Percentiles rank a stretch among this genome's conserved stretches.
Evolutionary conservation across 2,113 vertebrate species (phyloP).

Genomic region (Calyptomena viridis): DNA sequence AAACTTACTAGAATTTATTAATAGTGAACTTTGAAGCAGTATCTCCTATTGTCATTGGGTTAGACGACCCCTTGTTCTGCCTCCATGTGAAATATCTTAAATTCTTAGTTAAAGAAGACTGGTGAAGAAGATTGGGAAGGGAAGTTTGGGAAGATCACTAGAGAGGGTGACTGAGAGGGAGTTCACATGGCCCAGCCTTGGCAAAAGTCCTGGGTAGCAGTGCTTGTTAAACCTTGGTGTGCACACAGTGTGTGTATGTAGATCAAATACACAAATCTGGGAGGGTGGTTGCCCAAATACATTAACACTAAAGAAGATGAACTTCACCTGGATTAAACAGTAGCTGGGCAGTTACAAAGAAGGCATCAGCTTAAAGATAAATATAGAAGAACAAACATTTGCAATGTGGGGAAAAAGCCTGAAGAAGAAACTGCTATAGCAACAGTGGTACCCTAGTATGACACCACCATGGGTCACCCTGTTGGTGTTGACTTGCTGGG

Average conservation of each 20-base stretch:
- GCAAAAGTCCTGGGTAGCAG: not conserved
- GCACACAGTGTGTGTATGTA: not conserved
- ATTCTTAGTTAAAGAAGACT: not conserved
- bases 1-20: not conserved
- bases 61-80: not conserved
- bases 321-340: not conserved
- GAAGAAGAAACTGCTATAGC: not conserved
- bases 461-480: not conserved
- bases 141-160: not conserved
- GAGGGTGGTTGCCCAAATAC: not conserved
- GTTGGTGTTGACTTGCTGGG: not conserved
- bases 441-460: accelerated
- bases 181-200: not conserved
- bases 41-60: not conserved
- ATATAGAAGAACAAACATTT: not conserved
- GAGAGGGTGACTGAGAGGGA: not conserved
- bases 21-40: not conserved
- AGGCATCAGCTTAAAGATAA: not conserved
- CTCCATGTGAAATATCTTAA: not conserved
- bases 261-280: not conserved
- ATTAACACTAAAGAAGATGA: not conserved
- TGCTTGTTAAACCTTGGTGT: not conserved
- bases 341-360: not conserved
- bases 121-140: not conserved
- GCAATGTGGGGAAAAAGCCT: not conserved